Base-by-base conservation (phyloP, 2,113 vertebrate species). In the Cyanoramphus novaezelandiae region DNA sequence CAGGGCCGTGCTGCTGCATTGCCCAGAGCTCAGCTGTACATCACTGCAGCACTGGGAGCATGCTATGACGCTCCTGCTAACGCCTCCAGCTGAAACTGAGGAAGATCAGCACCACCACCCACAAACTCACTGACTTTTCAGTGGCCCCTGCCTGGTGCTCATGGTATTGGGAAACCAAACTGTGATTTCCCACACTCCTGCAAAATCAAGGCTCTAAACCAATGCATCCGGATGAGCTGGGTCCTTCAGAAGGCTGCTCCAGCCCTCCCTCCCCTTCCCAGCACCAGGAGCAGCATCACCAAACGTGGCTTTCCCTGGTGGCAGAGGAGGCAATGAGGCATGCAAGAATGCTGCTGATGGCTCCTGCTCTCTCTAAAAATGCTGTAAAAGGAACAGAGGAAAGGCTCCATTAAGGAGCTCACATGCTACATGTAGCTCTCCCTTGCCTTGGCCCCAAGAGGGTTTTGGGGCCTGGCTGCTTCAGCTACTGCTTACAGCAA, bases 191-290 rank as follows among this genome's bases (percentile, higher is more conserved):
- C 18, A 24, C 46, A 35, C 39, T 29, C 53, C 53, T 24, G 27
- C 7, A 33, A 25, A 44, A 39, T 21, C 6, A 25, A 57, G 41
- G 65, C 44, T 13, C 17, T 3, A 35, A 29, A 64, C 0, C 3
- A 81, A 46, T 0, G 0, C 16, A 47, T 17, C 4, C 33, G 71
- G 47, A 18, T 0, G 4, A 74, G 55, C 37, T 4, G 4, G 8
- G 19, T 20, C 60, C 41, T 50, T 28, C 2, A 3, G 16, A 37
- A 39, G 13, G 10, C 29, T 62, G n/a, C 31, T 18, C 39, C 37
- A 77, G 43, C 14, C 57, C 23, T 41, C 35, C 15, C 8, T 12
- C 14, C 35, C 33, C 4, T n/a, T 20, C 27, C 27, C 35, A 70
- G 68, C 53, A 81, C 27, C 67, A 20, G 35, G 6, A 71, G 39